Percentiles rank a stretch among this genome's conserved stretches.
phyloP scores from a whole-genome alignment of 2,113 vertebrate species.

The Larimichthys polyactis region DNA sequence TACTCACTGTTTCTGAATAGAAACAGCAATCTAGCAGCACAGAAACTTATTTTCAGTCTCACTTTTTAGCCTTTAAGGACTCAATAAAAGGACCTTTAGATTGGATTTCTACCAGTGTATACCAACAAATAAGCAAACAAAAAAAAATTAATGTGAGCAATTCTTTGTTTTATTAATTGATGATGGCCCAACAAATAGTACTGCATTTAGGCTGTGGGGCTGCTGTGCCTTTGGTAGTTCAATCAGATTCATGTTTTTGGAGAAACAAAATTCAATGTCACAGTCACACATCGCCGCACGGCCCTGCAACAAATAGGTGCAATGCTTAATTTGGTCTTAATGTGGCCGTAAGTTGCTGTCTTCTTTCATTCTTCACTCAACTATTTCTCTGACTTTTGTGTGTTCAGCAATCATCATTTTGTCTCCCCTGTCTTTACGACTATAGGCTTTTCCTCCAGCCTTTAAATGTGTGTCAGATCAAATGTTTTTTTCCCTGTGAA shows the following conservation, averaged over 20 bases:
- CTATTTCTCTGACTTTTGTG: neutral
- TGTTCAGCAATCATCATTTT: neutral
- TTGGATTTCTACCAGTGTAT: neutral
- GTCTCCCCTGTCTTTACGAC: neutral
- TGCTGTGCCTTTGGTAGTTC: neutral
- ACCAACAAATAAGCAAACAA: neutral
- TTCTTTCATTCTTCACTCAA: neutral
- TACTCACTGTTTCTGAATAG: neutral
- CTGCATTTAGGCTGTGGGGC: too few relatives aligned
- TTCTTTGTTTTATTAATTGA: slow-evolving; percentile 16
- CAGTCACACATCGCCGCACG: neutral
- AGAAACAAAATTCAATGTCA: too few relatives aligned
- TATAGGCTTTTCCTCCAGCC: neutral
- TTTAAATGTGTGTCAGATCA: neutral
- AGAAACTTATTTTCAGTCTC: neutral
- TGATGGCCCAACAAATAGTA: neutral
- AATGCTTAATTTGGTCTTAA: too few relatives aligned
- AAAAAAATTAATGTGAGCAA: neutral
- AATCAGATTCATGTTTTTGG: neutral
- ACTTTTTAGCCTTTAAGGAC: slow-evolving; percentile 1
- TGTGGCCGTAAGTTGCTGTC: neutral
- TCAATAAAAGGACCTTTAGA: neutral
- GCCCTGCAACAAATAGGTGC: too few relatives aligned
- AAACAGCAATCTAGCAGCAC: neutral
- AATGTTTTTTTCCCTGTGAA: neutral